Evolutionary conservation across 1,140 invertebrate genomes (phyloP).

Genomic region (Anagrus nilaparvatae): DNA sequence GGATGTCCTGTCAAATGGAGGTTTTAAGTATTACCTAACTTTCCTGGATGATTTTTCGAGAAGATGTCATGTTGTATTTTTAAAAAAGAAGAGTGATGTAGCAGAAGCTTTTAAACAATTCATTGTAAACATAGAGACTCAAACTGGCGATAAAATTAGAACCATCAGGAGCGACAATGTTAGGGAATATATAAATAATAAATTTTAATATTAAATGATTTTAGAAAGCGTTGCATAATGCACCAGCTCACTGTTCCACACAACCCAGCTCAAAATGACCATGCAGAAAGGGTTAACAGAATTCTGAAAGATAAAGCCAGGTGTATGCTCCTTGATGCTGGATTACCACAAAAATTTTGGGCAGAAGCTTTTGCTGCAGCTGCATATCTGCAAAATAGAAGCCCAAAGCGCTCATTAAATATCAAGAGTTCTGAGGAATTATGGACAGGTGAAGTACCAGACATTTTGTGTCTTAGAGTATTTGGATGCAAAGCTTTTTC

Average conservation of each 20-base stretch:
- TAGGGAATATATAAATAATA: not conserved
- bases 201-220: not conserved
- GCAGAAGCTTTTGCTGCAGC: constrained; percentile 1
- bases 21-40: not conserved
- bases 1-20: not conserved
- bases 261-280: not conserved
- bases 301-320: not conserved
- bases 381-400: not conserved
- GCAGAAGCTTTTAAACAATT: not conserved
- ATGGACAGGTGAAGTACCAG: too few species aligned
- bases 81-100: not conserved
- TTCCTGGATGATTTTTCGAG: not conserved
- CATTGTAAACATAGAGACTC: not conserved
- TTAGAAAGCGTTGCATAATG: not conserved
- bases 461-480: too few species aligned
- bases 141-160: not conserved
- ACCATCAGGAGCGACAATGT: not conserved
- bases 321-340: not conserved
- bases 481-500: too few species aligned
- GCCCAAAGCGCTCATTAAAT: too few species aligned
- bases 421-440: too few species aligned
- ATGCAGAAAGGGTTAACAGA: not conserved
- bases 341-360: not conserved
- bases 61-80: not conserved
- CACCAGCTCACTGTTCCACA: not conserved